These are phyloP conservation scores for Drosophila sordidapex DNA, from an alignment of 2,888 invertebrate species.

Conservation along the genomic window DNA sequence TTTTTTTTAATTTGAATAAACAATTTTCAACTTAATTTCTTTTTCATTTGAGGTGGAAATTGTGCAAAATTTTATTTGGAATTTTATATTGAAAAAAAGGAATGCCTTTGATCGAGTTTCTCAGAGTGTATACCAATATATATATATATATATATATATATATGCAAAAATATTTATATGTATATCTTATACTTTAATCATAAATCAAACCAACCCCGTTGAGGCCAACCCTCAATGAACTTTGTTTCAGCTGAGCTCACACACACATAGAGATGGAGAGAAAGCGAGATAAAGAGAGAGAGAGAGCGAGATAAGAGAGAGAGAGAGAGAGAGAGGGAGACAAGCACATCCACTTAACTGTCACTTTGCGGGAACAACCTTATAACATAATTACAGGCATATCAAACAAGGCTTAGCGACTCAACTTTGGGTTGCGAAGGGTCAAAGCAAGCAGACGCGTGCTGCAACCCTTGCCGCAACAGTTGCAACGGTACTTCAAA, in stretches of 20 bases:
- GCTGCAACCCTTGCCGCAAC: slow-evolving; percentile 33
- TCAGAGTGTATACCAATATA: neutral
- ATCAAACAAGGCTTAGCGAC: slow-evolving; percentile 72
- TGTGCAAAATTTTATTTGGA: no score
- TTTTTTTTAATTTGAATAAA: no score
- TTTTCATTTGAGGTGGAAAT: no score
- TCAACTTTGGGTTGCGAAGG: slow-evolving; percentile 26
- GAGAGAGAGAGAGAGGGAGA: neutral
- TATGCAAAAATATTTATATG: neutral
- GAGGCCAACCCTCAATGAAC: slow-evolving; percentile 41
- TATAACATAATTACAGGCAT: slow-evolving; percentile 79
- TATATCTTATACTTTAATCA: slow-evolving; percentile 11
- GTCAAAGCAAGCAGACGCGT: slow-evolving; percentile 27
- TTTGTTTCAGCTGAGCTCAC: slow-evolving; percentile 20
- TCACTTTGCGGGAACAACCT: slow-evolving; percentile 71
- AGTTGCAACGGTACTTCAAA: slow-evolving; percentile 16
- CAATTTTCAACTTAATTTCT: no score
- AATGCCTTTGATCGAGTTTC: neutral
- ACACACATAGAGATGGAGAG: slow-evolving; percentile 2
- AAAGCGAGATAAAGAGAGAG: neutral
- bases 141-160: slow-evolving; percentile 13
- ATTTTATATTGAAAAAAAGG: no score
- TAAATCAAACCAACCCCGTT: slow-evolving; percentile 54
- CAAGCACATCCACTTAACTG: slow-evolving; percentile 66
- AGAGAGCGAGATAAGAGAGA: neutral